These are phyloP conservation scores for Albula glossodonta DNA, from an alignment of 2,113 vertebrate species.

Conservation along the genomic window DNA sequence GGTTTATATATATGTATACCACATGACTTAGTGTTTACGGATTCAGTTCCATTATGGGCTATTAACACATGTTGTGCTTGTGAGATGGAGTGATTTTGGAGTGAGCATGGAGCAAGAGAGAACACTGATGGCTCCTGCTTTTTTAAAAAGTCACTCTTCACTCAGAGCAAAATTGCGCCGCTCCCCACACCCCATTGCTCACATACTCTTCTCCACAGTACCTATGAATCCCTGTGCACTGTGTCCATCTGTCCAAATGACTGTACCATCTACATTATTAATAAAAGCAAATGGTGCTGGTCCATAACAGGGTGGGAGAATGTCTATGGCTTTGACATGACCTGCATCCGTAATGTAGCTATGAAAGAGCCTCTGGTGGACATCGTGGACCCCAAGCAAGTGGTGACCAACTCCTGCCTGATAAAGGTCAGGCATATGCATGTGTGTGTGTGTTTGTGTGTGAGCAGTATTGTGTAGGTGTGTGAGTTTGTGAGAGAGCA, in stretches of 20 bases:
- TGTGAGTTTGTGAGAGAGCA: not conserved
- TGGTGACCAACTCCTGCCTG: slow-evolving; percentile 95
- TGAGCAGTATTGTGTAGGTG: not conserved
- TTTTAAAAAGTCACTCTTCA: too few species aligned
- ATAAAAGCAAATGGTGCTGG: not conserved
- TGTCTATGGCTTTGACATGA: slow-evolving; percentile 98
- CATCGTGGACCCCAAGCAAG: slow-evolving; percentile 96
- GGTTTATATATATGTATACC: too few species aligned
- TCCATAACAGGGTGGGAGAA: slow-evolving; percentile 91
- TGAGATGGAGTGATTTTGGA: too few species aligned
- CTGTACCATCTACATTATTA: too few species aligned
- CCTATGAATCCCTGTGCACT: not conserved
- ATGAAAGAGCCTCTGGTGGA: slow-evolving; percentile 97
- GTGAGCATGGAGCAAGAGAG: too few species aligned
- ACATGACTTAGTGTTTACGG: too few species aligned
- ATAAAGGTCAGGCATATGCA: slow-evolving; percentile 78
- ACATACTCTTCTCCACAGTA: not conserved
- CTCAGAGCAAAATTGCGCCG: too few species aligned
- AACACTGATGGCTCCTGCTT: too few species aligned
- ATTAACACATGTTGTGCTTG: too few species aligned
- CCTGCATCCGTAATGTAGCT: slow-evolving; percentile 94
- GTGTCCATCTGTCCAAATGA: slow-evolving; percentile 18
- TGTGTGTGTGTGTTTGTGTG: slow-evolving; percentile 4
- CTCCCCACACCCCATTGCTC: too few species aligned
- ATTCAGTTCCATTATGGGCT: too few species aligned